Evolutionary conservation across 2,888 invertebrate genomes (phyloP).

Genomic region (Tribolium freemani): DNA sequence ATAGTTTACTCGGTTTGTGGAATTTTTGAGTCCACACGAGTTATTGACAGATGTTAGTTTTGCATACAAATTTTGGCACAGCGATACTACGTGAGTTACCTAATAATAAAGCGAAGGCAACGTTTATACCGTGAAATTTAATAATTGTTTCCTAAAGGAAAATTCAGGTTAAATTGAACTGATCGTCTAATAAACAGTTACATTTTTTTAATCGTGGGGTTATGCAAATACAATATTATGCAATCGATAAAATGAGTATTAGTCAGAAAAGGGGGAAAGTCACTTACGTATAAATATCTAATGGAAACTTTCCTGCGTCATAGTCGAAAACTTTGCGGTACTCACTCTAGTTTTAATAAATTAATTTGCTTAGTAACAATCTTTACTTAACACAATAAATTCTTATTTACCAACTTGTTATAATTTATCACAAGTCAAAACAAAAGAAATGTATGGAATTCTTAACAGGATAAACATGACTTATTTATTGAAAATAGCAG

Average conservation of each 20-base stretch:
- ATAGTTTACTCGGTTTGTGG: neutral
- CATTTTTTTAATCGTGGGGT: neutral
- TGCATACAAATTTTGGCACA: neutral
- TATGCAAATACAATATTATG: constrained; percentile 21
- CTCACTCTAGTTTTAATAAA: constrained; percentile 1
- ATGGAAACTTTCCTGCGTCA: constrained; percentile 36
- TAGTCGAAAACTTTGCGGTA: constrained; percentile 16
- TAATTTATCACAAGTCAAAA: constrained; percentile 21
- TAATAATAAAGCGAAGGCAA: neutral
- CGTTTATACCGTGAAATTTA: neutral
- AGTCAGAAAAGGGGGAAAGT: constrained; percentile 30
- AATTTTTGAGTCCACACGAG: neutral
- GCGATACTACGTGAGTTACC: neutral
- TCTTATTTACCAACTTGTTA: constrained; percentile 11
- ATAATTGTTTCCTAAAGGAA: neutral
- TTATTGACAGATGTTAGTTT: constrained; percentile 7
- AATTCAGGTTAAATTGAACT: no score
- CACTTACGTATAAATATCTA: constrained; percentile 11
- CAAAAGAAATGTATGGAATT: constrained; percentile 1
- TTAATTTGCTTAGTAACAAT: constrained; percentile 27
- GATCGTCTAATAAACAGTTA: neutral
- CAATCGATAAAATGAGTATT: constrained; percentile 24
- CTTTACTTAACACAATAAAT: constrained; percentile 17
- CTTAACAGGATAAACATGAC: constrained; percentile 4
- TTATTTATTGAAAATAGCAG: neutral